Evolutionary conservation across 2,113 vertebrate genomes (phyloP).

Genomic region (Phylloscopus whistleri): DNA sequence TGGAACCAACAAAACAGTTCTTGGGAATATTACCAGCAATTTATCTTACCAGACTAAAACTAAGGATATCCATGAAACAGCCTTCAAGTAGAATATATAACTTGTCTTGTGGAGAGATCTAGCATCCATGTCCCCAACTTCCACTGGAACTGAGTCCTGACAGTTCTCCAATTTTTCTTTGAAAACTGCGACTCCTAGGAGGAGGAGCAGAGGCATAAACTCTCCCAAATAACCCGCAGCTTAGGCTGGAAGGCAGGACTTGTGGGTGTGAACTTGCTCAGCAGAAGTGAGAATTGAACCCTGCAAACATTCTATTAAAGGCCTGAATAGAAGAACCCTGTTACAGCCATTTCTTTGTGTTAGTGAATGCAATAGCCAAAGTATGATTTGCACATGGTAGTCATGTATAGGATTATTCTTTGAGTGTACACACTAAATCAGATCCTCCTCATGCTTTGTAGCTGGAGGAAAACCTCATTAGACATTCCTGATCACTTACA

Average conservation of each 20-base stretch:
- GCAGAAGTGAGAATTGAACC: not conserved
- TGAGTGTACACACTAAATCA: not conserved
- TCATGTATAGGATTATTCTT: not conserved
- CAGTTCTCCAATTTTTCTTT: not conserved
- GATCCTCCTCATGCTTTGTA: not conserved
- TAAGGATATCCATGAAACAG: not conserved
- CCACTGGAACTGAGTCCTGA: not conserved
- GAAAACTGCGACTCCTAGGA: not conserved
- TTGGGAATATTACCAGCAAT: not conserved
- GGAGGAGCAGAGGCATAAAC: not conserved
- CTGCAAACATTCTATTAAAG: not conserved
- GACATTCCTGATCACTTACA: not conserved
- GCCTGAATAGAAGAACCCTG: not conserved
- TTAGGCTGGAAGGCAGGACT: not conserved
- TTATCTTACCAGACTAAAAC: not conserved
- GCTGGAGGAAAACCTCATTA: not conserved
- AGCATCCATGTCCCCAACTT: not conserved
- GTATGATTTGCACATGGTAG: not conserved
- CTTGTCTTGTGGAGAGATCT: not conserved
- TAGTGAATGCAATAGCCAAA: not conserved
- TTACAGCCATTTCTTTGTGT: not conserved
- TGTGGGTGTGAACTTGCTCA: not conserved
- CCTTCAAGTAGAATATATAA: not conserved
- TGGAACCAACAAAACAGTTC: not conserved
- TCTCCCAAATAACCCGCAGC: not conserved